Base-by-base conservation (phyloP, 2,797 vertebrate species). In the Staurois parvus region DNA sequence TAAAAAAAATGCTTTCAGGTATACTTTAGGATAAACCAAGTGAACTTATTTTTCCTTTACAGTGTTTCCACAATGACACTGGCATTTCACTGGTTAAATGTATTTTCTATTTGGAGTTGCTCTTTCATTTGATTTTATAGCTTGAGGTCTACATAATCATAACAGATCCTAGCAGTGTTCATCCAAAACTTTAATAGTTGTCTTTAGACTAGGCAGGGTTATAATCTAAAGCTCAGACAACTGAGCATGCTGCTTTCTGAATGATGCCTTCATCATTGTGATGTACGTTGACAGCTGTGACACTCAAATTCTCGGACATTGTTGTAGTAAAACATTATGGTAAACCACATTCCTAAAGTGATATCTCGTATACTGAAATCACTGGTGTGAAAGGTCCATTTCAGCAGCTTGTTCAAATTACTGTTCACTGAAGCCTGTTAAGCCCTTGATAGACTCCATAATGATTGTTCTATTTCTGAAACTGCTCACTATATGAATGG, bases 371-470 rank as follows among this genome's bases (percentile, higher is more conserved):
- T 26, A 62, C 17, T 40, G 13, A 81, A 59, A 42, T 64, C 79
- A 74, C 52, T 74, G 80, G 56, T 66, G 72, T 7, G 72, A 48
- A 82, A 64, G 32, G 70, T 82, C 70, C 34, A 66, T 48, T 24
- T 15, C 56, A 64, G 70, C 10, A 21, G 12, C 24, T 24, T 62
- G 29, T 62, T 62, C 56, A 48, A 66, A 66, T 82, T 34, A 42
- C 10, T 74, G 70, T 66, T 56, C 70, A 74, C 32, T 67, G 80
- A 82, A 82, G 72, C 70, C 59, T 82, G 80, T 29, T n/a, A 40
- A 62, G 26, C 6, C 4, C 30, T 30, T 82, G 9, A 73, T 66
- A 62, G 56, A 24, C 70, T 48, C 59, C 37, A 64, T 37, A 28
- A 70, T 70, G 78, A 32, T 40, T 70, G 24, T 32, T 56, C 29